These are phyloP conservation scores for Leucophenga varia DNA, from an alignment of 1,140 invertebrate species.

Conservation along the genomic window DNA sequence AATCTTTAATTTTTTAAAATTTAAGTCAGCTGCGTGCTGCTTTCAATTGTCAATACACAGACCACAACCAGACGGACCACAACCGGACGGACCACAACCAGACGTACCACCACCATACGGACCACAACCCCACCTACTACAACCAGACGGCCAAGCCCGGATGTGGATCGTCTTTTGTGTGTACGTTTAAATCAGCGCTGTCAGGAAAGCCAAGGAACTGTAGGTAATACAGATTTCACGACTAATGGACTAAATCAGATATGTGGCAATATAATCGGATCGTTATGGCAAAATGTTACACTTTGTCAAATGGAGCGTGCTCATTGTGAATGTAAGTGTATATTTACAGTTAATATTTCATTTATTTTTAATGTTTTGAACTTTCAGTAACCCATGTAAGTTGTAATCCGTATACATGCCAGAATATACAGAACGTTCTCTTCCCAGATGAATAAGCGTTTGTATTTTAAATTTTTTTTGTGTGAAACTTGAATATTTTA, in stretches of 20 bases:
- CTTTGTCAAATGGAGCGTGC: conserved; percentile 18
- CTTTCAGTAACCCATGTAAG: conserved; percentile 19
- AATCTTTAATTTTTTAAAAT: not conserved
- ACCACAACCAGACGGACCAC: too few relatives aligned
- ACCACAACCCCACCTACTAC: too few relatives aligned
- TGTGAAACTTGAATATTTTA: too few relatives aligned
- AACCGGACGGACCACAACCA: too few relatives aligned
- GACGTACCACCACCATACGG: too few relatives aligned
- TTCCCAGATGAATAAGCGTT: too few relatives aligned
- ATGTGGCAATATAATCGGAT: too few relatives aligned
- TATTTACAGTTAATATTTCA: not conserved
- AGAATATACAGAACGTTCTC: conserved; percentile 13
- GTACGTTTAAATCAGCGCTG: conserved; percentile 7
- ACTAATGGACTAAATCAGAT: too few relatives aligned
- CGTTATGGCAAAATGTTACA: conserved; percentile 15
- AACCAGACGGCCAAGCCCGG: too few relatives aligned
- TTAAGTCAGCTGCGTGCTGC: conserved; percentile 12
- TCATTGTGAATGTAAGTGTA: conserved; percentile 16
- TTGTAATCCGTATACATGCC: conserved; percentile 11
- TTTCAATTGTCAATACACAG: conserved; percentile 5
- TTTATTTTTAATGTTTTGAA: too few relatives aligned
- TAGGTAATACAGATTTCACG: conserved; percentile 5
- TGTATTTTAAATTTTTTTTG: too few relatives aligned
- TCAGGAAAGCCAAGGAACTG: not conserved
- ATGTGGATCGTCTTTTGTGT: conserved; percentile 12